These are phyloP conservation scores for Pemphredon lugubris DNA, from an alignment of 2,888 invertebrate species.

Conservation along the genomic window DNA sequence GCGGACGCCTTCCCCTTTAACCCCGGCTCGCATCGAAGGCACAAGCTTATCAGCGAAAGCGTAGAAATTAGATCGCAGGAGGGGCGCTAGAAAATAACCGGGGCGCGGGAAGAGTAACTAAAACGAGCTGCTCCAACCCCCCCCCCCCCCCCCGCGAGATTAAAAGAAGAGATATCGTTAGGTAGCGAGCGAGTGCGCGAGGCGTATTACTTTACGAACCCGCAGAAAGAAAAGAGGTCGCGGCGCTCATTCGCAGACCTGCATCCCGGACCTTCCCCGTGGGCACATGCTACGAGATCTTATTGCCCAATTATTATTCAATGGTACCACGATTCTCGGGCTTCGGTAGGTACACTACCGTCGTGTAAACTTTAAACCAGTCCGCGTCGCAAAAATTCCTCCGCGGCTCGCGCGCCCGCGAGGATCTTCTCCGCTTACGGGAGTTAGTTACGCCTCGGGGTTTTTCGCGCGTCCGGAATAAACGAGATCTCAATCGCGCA, in stretches of 20 bases:
- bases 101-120: no score
- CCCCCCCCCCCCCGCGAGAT: no score
- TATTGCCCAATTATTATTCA: conserved; percentile 62
- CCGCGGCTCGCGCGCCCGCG: not conserved
- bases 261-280: conserved; percentile 14
- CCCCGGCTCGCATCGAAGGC: no score
- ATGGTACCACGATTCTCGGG: conserved; percentile 33
- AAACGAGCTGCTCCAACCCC: no score
- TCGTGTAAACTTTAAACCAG: conserved; percentile 25
- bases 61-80: no score
- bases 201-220: no score
- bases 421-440: conserved; percentile 32
- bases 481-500: conserved; percentile 65
- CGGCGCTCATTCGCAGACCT: not conserved
- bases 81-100: no score
- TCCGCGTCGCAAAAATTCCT: conserved; percentile 29
- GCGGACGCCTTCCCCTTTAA: no score
- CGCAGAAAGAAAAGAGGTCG: conserved; percentile 2
- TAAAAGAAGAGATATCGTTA: no score
- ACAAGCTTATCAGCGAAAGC: no score
- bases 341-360: conserved; percentile 28
- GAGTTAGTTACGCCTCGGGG: conserved; percentile 33
- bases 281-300: conserved; percentile 27
- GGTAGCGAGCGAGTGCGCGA: no score
- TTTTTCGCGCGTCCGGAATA: conserved; percentile 48